phyloP scores from a whole-genome alignment of 2,888 invertebrate species.

The Nesidiocoris tenuis region DNA sequence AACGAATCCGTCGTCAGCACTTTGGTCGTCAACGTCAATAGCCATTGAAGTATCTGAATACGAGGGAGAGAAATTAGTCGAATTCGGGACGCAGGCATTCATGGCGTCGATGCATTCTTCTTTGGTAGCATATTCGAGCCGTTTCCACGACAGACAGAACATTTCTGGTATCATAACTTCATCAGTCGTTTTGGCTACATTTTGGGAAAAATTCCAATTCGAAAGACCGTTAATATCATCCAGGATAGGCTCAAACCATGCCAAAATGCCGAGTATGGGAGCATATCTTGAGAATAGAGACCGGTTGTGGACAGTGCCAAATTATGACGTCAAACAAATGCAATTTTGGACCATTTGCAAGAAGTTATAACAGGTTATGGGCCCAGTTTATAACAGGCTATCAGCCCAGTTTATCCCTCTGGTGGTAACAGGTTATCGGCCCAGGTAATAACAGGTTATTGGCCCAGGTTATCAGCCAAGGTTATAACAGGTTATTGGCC shows the following conservation, averaged over 20 bases:
- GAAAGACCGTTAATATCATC: too few relatives aligned
- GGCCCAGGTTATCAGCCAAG: too few relatives aligned
- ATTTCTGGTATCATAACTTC: conserved; percentile 10
- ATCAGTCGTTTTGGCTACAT: neutral
- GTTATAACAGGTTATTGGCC: too few relatives aligned
- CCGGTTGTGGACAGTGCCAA: neutral
- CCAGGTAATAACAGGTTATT: too few relatives aligned
- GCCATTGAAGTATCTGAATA: conserved; percentile 69
- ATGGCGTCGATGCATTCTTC: conserved; percentile 28
- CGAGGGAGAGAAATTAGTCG: conserved; percentile 1
- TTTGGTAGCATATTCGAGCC: conserved; percentile 24
- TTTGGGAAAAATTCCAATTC: neutral
- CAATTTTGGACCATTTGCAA: neutral
- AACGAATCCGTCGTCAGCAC: conserved; percentile 56
- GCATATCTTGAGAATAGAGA: neutral
- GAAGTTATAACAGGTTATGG: too few relatives aligned
- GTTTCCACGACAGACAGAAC: conserved; percentile 30
- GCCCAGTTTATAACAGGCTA: too few relatives aligned
- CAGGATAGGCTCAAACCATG: too few relatives aligned
- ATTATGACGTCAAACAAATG: neutral
- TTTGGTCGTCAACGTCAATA: conserved; percentile 71
- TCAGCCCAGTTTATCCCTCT: too few relatives aligned
- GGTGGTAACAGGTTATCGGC: too few relatives aligned
- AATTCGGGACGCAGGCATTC: too few relatives aligned
- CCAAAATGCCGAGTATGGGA: neutral